A percentile compares a stretch with the other conserved stretches of the same genome.
Conservation (phyloP, 2,888 invertebrate genomes). For the Amphiduros pacificus region DNA sequence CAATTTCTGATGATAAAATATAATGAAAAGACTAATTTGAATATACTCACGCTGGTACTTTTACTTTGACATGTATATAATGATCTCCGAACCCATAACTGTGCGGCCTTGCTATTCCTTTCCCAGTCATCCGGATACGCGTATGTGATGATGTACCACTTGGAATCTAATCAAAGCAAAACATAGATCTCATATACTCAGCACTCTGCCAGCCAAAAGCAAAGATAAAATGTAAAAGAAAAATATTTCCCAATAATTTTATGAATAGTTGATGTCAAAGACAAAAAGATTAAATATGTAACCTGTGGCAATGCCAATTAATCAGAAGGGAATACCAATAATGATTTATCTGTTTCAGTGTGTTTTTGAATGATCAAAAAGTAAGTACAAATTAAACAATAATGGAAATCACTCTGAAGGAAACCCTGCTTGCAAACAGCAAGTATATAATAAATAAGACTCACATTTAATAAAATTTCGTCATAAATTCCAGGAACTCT, state of each 20-base stretch:
- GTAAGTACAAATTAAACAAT: too few relatives aligned
- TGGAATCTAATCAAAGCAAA: constrained; percentile 80
- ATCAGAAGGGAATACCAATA: too few relatives aligned
- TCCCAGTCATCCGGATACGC: constrained; percentile 79
- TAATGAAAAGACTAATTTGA: not conserved
- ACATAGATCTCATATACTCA: too few relatives aligned
- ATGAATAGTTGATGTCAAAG: not conserved
- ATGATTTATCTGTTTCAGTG: too few relatives aligned
- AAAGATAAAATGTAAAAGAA: constrained; percentile 9
- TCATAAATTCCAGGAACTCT: constrained; percentile 93
- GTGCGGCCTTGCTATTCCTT: constrained; percentile 90
- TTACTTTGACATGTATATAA: constrained; percentile 78
- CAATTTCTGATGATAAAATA: too few relatives aligned
- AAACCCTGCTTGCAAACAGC: too few relatives aligned
- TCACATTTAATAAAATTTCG: constrained; percentile 85
- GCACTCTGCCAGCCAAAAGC: too few relatives aligned
- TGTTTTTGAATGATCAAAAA: too few relatives aligned
- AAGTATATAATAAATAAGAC: constrained; percentile 31
- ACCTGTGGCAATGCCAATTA: not conserved
- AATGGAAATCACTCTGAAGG: too few relatives aligned
- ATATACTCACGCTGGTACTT: constrained; percentile 21
- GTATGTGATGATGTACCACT: constrained; percentile 93
- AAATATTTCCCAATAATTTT: not conserved
- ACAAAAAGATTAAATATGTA: not conserved
- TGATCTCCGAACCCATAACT: constrained; percentile 93